phyloP scores from a whole-genome alignment of 53 echinoderm and acorn worm genomes.

The Holothuria scabra region DNA sequence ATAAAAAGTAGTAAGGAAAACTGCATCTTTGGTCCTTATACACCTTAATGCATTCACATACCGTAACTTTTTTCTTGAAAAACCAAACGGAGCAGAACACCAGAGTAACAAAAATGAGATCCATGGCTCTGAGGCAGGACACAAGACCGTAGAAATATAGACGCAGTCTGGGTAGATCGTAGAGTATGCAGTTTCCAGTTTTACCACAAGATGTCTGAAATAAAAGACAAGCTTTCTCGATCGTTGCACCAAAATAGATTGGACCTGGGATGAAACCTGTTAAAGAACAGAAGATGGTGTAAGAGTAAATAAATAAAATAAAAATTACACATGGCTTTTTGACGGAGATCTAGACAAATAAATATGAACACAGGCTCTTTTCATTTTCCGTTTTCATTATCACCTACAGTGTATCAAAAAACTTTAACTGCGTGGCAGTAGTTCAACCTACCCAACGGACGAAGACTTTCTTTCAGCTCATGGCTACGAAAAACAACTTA shows the following conservation, averaged over 20 bases:
- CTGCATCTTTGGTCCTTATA: no score
- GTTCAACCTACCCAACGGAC: no score
- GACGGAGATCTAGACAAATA: no score
- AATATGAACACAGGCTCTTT: no score
- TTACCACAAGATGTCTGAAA: constrained; percentile 67
- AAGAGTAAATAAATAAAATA: no score
- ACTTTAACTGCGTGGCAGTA: no score
- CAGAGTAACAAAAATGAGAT: constrained; percentile 24
- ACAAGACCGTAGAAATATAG: constrained; percentile 45
- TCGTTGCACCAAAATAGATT: constrained; percentile 57
- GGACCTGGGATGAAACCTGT: constrained; percentile 65
- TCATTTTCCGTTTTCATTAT: no score
- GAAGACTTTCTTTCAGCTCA: no score
- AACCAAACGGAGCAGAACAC: constrained; percentile 38
- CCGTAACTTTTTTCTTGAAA: constrained; percentile 32
- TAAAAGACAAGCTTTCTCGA: constrained; percentile 61
- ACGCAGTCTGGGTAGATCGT: constrained; percentile 48
- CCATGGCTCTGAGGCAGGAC: constrained; percentile 16
- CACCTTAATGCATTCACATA: background rate
- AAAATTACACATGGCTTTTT: no score
- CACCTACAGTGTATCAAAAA: no score
- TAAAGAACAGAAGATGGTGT: background rate
- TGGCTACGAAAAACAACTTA: no score
- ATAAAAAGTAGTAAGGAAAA: no score
- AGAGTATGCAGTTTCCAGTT: constrained; percentile 68